Conservation (phyloP, 2,888 invertebrate genomes). For the Myopa tessellatipennis region DNA sequence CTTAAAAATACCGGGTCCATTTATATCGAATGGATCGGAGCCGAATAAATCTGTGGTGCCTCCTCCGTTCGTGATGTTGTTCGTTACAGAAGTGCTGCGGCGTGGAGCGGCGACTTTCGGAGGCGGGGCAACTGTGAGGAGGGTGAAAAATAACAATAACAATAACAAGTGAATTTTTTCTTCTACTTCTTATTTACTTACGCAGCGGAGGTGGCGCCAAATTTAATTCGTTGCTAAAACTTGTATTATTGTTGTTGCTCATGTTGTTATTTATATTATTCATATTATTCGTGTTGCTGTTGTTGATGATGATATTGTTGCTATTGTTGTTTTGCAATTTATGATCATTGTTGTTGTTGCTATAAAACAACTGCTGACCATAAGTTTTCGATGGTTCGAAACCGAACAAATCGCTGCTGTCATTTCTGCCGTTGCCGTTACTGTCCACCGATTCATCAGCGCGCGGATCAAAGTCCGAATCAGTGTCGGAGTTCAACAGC, state of each 20-base stretch:
- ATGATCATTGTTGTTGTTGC: constrained; percentile 61
- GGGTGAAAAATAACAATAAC: no score
- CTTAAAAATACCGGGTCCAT: constrained; percentile 64
- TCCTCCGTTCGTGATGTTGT: constrained; percentile 55
- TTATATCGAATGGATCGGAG: constrained; percentile 76
- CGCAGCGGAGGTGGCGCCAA: constrained; percentile 76
- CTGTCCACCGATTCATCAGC: constrained; percentile 76
- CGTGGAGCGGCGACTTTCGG: constrained; percentile 80
- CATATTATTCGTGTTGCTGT: constrained; percentile 58
- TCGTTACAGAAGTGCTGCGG: constrained; percentile 60
- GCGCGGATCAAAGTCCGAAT: constrained; percentile 89
- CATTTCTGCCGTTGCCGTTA: constrained; percentile 55
- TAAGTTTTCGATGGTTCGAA: constrained; percentile 67
- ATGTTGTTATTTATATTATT: constrained; percentile 54
- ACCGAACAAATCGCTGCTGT: constrained; percentile 67
- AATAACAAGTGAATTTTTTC: no score
- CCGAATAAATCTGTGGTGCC: constrained; percentile 82
- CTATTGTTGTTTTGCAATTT: constrained; percentile 50
- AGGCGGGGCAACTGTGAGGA: constrained; percentile 85
- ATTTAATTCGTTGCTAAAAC: constrained; percentile 62
- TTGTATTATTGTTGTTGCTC: constrained; percentile 51
- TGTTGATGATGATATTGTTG: constrained; percentile 51
- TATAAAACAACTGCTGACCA: constrained; percentile 69
- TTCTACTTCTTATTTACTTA: constrained; percentile 69
- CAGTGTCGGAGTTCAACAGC: constrained; percentile 81